A percentile compares a stretch with the other conserved stretches of the same genome.
These are phyloP conservation scores for Atractosteus spatula DNA, from an alignment of 2,113 vertebrate species.

Conservation along the genomic window DNA sequence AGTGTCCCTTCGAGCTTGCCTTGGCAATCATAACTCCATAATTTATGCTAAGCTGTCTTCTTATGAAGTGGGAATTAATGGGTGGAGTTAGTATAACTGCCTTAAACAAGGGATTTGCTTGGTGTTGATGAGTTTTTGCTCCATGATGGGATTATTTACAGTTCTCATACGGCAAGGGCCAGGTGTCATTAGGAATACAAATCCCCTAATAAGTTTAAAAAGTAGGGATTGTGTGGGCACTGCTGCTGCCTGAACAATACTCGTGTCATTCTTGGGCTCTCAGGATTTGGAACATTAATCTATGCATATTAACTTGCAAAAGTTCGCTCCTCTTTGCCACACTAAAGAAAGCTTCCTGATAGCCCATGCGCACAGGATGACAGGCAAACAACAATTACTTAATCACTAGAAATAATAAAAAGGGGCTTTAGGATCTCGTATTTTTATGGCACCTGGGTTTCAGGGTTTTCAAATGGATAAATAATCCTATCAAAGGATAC, in stretches of 20 bases:
- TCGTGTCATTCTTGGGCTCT: slow-evolving; percentile 45
- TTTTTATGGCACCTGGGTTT: slow-evolving; percentile 44
- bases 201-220: slow-evolving; percentile 73
- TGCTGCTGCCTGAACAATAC: slow-evolving; percentile 54
- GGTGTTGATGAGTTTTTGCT: slow-evolving; percentile 62
- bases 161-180: slow-evolving; percentile 61
- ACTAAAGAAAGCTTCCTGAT: slow-evolving; percentile 34
- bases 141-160: slow-evolving; percentile 76
- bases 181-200: slow-evolving; percentile 76
- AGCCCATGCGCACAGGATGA: slow-evolving; percentile 24
- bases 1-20: slow-evolving; percentile 46
- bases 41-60: slow-evolving; percentile 71
- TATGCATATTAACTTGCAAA: slow-evolving; percentile 39
- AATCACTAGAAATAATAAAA: slow-evolving; percentile 49
- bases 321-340: slow-evolving; percentile 47
- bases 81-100: slow-evolving; percentile 73
- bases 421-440: slow-evolving; percentile 21
- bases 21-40: slow-evolving; percentile 54
- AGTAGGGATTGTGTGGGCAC: slow-evolving; percentile 30
- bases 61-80: slow-evolving; percentile 64
- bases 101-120: slow-evolving; percentile 78
- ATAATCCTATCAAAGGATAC: slow-evolving; percentile 55
- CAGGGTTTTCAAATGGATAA: slow-evolving; percentile 42
- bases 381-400: slow-evolving; percentile 43
- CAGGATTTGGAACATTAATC: slow-evolving; percentile 57